Conservation (phyloP, 2,113 vertebrate species). For the Mustela nigripes region DNA sequence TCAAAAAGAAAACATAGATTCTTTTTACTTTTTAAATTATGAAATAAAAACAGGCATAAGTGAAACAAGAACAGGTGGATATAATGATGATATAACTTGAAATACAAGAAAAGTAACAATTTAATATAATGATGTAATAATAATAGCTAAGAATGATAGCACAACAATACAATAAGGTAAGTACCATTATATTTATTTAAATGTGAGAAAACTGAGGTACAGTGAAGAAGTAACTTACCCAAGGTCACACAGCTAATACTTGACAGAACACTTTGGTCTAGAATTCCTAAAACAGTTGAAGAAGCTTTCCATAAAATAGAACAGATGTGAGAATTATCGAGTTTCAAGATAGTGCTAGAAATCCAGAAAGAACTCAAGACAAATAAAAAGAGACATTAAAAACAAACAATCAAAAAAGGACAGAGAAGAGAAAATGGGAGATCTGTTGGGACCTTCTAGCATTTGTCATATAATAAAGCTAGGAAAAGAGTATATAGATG, state of each 20-base stretch:
- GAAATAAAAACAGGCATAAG: background rate
- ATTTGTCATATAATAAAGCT: background rate
- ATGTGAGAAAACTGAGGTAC: background rate
- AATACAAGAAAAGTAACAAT: background rate
- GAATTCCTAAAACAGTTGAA: background rate
- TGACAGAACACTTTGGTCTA: background rate
- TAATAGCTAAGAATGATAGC: background rate
- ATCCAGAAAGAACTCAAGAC: background rate
- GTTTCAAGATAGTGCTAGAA: background rate
- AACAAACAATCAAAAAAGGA: background rate
- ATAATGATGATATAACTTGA: background rate
- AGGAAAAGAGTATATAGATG: background rate
- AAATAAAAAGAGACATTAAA: background rate
- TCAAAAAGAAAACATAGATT: background rate
- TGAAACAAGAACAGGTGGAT: background rate
- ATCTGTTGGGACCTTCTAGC: background rate
- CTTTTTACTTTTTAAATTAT: background rate
- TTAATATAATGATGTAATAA: background rate
- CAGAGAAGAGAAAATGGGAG: background rate
- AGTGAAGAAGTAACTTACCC: background rate
- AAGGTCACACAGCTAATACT: background rate
- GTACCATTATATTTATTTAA: background rate
- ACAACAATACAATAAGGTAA: background rate
- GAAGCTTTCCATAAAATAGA: background rate
- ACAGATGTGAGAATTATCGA: background rate